A percentile compares a stretch with the other conserved stretches of the same genome.
phyloP scores from a whole-genome alignment of 2,113 vertebrate genomes.

The Mus pahari region DNA sequence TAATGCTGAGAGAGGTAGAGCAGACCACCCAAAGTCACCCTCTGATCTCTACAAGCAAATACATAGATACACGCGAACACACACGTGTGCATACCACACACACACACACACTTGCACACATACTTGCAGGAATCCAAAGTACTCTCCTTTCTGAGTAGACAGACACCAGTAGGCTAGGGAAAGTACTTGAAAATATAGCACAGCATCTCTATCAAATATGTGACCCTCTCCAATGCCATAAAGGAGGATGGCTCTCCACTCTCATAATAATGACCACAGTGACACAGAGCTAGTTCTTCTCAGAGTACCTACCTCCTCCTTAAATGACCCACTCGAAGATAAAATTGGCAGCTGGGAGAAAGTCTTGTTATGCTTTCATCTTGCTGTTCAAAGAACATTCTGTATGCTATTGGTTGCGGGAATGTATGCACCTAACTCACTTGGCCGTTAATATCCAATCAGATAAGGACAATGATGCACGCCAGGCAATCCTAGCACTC shows the following conservation, averaged over 20 bases:
- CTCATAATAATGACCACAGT: not conserved
- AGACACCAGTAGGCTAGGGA: not conserved
- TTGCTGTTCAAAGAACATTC: not conserved
- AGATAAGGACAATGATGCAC: not conserved
- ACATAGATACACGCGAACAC: not conserved
- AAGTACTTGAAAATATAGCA: conserved; percentile 1
- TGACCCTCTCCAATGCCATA: not conserved
- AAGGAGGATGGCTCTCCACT: not conserved
- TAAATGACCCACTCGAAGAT: not conserved
- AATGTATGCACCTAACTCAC: not conserved
- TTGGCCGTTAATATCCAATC: not conserved
- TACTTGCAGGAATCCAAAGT: not conserved
- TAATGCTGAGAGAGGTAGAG: not conserved
- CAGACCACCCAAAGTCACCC: not conserved
- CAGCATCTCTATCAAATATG: not conserved
- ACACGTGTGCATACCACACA: not conserved
- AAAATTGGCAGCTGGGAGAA: not conserved
- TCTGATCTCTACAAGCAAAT: not conserved
- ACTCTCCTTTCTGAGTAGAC: not conserved
- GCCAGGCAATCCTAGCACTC: not conserved
- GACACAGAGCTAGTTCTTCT: not conserved
- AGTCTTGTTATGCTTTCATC: not conserved
- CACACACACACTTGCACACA: not conserved
- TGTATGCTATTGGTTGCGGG: not conserved
- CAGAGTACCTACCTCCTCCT: not conserved